These are phyloP conservation scores for Dexiosoma caninum DNA, from an alignment of 2,888 invertebrate species.

Conservation along the genomic window DNA sequence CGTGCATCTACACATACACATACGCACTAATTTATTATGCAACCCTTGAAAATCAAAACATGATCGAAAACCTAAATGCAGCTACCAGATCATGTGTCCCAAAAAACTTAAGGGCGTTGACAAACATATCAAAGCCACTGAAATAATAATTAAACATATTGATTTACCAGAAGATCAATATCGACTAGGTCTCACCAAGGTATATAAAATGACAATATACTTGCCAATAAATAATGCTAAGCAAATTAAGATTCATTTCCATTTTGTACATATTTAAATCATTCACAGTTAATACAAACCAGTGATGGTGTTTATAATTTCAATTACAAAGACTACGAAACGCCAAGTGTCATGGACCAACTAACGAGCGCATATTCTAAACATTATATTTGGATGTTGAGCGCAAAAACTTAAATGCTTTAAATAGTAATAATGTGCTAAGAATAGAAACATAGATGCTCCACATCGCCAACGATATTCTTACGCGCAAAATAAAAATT, in stretches of 20 bases:
- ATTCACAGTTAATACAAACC: not conserved
- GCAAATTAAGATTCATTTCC: conserved; percentile 1
- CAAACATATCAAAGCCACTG: conserved; percentile 84
- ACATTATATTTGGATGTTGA: no score
- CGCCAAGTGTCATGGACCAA: no score
- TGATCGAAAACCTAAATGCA: conserved; percentile 78
- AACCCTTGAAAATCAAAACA: conserved; percentile 16
- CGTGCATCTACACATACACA: not conserved
- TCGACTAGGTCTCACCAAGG: conserved; percentile 97
- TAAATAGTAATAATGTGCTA: no score
- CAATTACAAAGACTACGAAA: no score
- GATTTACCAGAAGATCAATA: conserved; percentile 95
- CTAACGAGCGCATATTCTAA: no score
- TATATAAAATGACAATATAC: conserved; percentile 80
- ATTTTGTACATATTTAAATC: conserved; percentile 15
- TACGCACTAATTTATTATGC: conserved; percentile 31
- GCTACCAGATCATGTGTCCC: conserved; percentile 99
- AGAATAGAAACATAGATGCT: no score
- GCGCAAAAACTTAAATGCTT: no score
- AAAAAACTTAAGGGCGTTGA: conserved; percentile 81
- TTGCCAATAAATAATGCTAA: conserved; percentile 23
- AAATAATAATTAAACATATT: conserved; percentile 88
- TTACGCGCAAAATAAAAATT: no score
- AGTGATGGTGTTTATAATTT: no score
- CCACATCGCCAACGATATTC: no score